Base-by-base conservation (phyloP, 2,888 invertebrate genomes). In the Idaea biselata region DNA sequence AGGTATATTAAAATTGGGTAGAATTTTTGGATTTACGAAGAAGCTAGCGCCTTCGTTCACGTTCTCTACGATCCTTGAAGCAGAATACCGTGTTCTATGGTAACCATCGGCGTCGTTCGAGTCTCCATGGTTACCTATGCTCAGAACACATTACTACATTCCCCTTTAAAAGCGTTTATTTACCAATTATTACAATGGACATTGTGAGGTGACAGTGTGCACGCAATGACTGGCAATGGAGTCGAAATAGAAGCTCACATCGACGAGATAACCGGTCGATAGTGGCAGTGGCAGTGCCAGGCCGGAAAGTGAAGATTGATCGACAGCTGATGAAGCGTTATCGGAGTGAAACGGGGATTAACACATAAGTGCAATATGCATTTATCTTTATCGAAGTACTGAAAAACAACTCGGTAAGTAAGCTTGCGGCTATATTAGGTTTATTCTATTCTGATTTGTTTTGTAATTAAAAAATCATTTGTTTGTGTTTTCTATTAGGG, bases 161-260 rank as follows among this genome's bases (percentile, higher is more conserved):
- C 65, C 73, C 77, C 78, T 81, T 79, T 78, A 53, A n/a, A 58
- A 67, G 65, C 78, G 80, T 86, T 83, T 87, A 86, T 86, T 87
- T 87, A 87, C 84, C 79, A 83, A 84, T 84, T 79, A 84, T 75
- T 76, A 74, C 77, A 78, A 76, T 79, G 77, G 80, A 77, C 79
- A 80, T 70, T 69, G 72, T 44, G 14, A 72, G 69, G 77, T 75
- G 76, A 74, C 68, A 60, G 75, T 75, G 81, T 76, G 74, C 79
- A 76, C 78, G 79, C 74, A 74, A 56, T 56, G 18, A 56, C 56
- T 56, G 18, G 14, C 18, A 44, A 44, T 44, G 3, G 44, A 44
- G 1, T 44, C 44, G 44, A 44, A 44, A 2, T 5, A 55, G 54
- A 55, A 55, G 17, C 56, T 54, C 60, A 33, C 44, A 31, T 16